Evolutionary conservation across 2,888 invertebrate genomes (phyloP), one percentile per base, ranked within the genome.

Genomic region (Spodoptera littoralis): DNA sequence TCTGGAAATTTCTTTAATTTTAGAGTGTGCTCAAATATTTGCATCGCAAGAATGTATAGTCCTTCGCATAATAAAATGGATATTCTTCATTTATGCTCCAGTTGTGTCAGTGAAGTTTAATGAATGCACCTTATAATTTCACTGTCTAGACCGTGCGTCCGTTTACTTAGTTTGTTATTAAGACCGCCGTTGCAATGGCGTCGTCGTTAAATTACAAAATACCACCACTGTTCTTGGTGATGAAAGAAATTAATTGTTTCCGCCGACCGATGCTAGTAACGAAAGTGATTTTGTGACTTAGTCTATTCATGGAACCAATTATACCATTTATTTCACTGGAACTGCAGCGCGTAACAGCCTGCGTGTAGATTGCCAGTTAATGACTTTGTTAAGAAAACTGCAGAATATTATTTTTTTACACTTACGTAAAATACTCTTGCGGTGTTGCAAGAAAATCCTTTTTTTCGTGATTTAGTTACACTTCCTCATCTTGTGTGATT

Each of bases 261-360:
- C 86, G 84, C 85, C 81, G 73, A 78, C 80, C 79, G 87, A 82
- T 73, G 79, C 72, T 79, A 85, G 87, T 79, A 90, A 83, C 69
- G 89, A 92, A 87, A 93, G 92, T 91, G 89, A 88, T 88, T 87
- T 87, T 70, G 73, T 86, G 88, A 88, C 84, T 73, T 84, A 84
- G 81, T 81, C 76, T 70, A 75, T 68, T 73, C 62, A 68, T 73
- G 56, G 60, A 60, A 63, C 73, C 70, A 68, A 73, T 64, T 73
- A 48, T 51, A 70, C 43, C 59, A 55, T 73, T 76, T 63, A 69
- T 68, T 68, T 49, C 47, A 59, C 62, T 73, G 58, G 52, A 58
- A 66, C 56, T 59, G 27, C 46, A 58, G 58, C 27, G 52, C 60
- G 49, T 42, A 62, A 58, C 41, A 53, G 59, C 54, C 27, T 46